Conservation (phyloP, 2,797 vertebrate species). For the Philypnodon macrostomus region DNA sequence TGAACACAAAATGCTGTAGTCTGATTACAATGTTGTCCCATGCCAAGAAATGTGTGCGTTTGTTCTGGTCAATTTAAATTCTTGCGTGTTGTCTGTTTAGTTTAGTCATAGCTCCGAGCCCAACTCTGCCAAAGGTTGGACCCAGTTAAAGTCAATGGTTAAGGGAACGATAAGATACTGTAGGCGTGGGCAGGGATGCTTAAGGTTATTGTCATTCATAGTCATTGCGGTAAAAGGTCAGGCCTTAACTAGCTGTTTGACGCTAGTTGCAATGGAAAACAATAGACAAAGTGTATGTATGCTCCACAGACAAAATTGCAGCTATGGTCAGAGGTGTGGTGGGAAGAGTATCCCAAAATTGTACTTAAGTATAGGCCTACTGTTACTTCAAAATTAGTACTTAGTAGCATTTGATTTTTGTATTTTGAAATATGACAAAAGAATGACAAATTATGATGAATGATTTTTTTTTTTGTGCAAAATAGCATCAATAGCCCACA, state of each 20-base stretch:
- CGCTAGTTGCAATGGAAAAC: background rate
- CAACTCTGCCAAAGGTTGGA: background rate
- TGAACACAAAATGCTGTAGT: background rate
- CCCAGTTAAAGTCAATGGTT: background rate
- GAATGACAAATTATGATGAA: too few relatives aligned
- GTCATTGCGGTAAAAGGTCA: background rate
- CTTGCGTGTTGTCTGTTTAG: background rate
- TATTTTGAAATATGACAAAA: too few relatives aligned
- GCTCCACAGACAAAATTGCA: background rate
- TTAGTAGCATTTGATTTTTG: too few relatives aligned
- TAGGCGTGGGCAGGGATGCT: background rate
- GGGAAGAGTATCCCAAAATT: too few relatives aligned
- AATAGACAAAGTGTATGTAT: background rate
- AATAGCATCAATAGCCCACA: too few relatives aligned
- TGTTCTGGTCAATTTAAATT: background rate
- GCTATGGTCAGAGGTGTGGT: too few relatives aligned
- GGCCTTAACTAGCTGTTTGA: background rate
- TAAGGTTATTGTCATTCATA: background rate
- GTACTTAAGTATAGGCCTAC: too few relatives aligned
- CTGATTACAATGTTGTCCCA: background rate
- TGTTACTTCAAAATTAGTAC: too few relatives aligned
- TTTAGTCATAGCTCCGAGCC: background rate
- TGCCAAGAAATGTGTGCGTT: background rate
- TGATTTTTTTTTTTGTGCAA: too few relatives aligned
- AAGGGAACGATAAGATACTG: slow-evolving; percentile 1